Evolutionary conservation across 1,140 invertebrate species (phyloP).

Genomic region (Drosophila novamexicana): DNA sequence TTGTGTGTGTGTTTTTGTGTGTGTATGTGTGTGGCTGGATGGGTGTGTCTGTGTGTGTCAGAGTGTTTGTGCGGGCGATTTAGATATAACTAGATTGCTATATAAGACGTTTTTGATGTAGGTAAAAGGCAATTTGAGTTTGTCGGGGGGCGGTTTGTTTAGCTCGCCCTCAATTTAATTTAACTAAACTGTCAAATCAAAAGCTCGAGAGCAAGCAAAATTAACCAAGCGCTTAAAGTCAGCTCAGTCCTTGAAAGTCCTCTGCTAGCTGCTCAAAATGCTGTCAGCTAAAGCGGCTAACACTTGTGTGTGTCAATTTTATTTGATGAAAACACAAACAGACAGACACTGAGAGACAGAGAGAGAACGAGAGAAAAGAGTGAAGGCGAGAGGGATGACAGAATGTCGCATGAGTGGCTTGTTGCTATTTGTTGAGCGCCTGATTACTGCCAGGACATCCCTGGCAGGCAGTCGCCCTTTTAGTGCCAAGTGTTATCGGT

Average conservation of each 20-base stretch:
- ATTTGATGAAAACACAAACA: conserved; percentile 82
- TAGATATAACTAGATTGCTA: conserved; percentile 79
- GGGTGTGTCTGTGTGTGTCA: conserved; percentile 45
- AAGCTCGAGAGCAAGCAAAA: conserved; percentile 66
- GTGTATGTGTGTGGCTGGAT: conserved; percentile 11
- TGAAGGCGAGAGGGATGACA: not conserved
- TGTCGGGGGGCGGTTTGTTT: conserved; percentile 46
- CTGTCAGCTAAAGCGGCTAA: conserved; percentile 81
- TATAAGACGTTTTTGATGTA: conserved; percentile 75
- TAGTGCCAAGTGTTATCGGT: conserved; percentile 82
- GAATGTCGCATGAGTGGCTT: conserved; percentile 56
- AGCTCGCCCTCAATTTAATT: conserved; percentile 72
- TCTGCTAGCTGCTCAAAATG: conserved; percentile 4
- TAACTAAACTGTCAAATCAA: conserved; percentile 82
- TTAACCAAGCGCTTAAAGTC: conserved; percentile 78
- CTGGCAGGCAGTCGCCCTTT: conserved; percentile 65
- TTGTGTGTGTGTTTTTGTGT: conserved; percentile 31
- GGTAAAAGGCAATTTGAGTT: conserved; percentile 71
- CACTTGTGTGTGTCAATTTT: conserved; percentile 83
- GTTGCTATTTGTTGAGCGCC: conserved; percentile 81
- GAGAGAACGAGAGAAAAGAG: not conserved
- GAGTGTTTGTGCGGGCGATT: conserved; percentile 68
- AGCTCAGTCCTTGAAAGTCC: conserved; percentile 33
- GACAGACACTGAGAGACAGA: conserved; percentile 34
- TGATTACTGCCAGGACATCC: conserved; percentile 74